Evolutionary conservation across 2,113 vertebrate genomes (phyloP).

Genomic region (Taurulus bubalis): DNA sequence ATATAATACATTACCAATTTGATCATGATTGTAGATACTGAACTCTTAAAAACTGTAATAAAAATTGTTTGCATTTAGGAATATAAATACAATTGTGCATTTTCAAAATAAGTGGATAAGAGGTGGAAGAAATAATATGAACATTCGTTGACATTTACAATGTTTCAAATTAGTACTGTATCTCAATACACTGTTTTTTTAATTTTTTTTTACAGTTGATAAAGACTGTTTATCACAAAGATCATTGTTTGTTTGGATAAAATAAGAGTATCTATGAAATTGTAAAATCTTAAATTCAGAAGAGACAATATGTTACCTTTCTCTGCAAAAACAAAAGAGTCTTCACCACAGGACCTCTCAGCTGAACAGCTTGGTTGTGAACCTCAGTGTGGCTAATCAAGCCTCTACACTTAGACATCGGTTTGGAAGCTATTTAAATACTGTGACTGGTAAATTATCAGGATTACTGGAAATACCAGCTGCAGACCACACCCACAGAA

Average conservation of each 20-base stretch:
- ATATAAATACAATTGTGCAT: background rate
- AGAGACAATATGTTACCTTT: background rate
- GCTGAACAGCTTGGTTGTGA: too few relatives aligned
- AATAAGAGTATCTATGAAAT: background rate
- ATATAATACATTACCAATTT: too few relatives aligned
- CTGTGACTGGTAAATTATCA: background rate
- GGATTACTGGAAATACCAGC: background rate
- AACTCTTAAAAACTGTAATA: background rate
- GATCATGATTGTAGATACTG: constrained; percentile 32
- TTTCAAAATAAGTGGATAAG: background rate
- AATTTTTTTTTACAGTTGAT: background rate
- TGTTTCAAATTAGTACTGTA: background rate
- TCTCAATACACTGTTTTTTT: too few relatives aligned
- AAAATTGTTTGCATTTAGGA: background rate
- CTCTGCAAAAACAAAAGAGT: background rate
- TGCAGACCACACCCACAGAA: background rate
- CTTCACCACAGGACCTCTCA: background rate
- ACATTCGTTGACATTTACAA: too few relatives aligned
- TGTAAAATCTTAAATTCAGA: background rate
- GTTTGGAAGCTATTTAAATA: background rate
- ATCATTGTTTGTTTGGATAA: too few relatives aligned
- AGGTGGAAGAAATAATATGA: too few relatives aligned
- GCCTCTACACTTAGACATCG: background rate
- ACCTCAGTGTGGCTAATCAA: background rate
- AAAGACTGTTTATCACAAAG: background rate